Percentiles rank a stretch among this genome's conserved stretches.
phyloP scores from a whole-genome alignment of 2,888 invertebrate species.

The Pandemis corylana region DNA sequence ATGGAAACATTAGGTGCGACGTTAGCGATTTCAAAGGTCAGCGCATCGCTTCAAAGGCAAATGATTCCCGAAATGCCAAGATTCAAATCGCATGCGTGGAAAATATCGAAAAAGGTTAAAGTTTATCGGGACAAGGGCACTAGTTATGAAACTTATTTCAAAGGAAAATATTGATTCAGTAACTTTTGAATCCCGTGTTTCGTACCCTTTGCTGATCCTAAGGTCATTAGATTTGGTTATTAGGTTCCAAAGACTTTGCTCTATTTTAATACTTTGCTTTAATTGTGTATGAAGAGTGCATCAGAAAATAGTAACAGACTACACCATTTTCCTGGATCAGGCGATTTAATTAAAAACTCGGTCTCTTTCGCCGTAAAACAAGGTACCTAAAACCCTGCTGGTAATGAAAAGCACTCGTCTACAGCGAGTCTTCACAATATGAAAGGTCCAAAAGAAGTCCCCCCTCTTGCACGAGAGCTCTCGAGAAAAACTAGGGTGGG shows the following conservation, averaged over 20 bases:
- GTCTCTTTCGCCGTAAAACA: no score
- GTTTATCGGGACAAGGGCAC: background rate
- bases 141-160: background rate
- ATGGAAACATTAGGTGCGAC: background rate
- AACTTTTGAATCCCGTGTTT: no score
- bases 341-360: no score
- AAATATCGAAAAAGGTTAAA: slow-evolving; percentile 21
- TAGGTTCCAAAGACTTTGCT: no score
- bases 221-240: no score
- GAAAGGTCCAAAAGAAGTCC: background rate
- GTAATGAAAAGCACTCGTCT: no score
- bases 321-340: no score
- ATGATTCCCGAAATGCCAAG: slow-evolving; percentile 22
- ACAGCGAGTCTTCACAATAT: background rate
- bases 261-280: no score
- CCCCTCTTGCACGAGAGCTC: background rate
- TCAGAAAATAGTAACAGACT: no score
- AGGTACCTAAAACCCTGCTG: no score
- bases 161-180: background rate
- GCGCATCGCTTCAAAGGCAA: background rate
- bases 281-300: no score
- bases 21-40: slow-evolving; percentile 14
- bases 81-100: slow-evolving; percentile 1
- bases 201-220: no score
- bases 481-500: background rate